Evolutionary conservation across 2,113 vertebrate species (phyloP).

Genomic region (Phylloscopus trochilus): DNA sequence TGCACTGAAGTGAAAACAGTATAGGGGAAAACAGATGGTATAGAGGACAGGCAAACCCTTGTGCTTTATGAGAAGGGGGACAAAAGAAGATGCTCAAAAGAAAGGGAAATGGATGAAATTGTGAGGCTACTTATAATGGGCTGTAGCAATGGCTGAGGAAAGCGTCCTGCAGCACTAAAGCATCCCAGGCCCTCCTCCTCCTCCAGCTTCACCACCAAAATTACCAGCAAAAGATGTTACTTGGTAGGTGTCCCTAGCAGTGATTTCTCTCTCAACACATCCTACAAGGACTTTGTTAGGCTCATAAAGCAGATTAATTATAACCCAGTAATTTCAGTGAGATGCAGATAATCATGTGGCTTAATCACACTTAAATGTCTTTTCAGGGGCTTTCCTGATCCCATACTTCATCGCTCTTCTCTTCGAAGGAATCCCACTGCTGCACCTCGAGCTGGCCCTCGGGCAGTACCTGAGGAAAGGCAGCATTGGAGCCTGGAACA

Average conservation of each 20-base stretch:
- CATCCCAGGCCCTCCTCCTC: background rate
- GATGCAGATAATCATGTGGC: background rate
- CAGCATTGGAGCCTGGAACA: conserved; percentile 83
- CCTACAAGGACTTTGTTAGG: background rate
- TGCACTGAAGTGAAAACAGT: background rate
- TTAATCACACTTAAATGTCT: background rate
- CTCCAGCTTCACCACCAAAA: background rate
- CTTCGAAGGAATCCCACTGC: conserved; percentile 86
- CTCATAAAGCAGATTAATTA: background rate
- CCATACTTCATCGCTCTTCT: conserved; percentile 85
- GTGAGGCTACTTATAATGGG: background rate
- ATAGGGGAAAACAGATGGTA: background rate
- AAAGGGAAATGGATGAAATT: background rate
- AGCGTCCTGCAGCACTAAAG: background rate
- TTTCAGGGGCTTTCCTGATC: conserved; percentile 88
- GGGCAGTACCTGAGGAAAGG: conserved; percentile 85
- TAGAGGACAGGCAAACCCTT: background rate
- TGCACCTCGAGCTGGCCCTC: conserved; percentile 86
- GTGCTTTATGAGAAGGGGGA: background rate
- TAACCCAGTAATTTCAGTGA: background rate
- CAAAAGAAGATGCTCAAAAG: background rate
- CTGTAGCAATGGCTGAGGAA: background rate
- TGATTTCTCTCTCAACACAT: background rate
- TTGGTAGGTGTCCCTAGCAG: background rate
- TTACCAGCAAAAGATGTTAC: background rate